These are phyloP conservation scores for Pelvicachromis taeniatus DNA, from an alignment of 2,113 vertebrate species.

Conservation along the genomic window DNA sequence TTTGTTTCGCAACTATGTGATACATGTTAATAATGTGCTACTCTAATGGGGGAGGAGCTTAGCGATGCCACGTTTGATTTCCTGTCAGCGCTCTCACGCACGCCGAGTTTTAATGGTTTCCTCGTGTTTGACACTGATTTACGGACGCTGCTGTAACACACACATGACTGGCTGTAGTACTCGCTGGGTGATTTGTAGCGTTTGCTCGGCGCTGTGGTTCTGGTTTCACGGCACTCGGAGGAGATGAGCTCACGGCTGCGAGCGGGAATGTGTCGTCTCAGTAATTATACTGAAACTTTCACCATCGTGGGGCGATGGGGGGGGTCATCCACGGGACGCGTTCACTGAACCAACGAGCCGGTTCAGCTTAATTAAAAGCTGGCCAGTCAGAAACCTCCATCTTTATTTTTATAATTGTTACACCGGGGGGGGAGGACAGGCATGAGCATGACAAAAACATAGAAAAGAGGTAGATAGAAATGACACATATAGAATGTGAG, in stretches of 20 bases:
- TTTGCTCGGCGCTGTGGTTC: background rate
- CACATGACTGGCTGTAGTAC: background rate
- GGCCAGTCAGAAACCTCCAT: background rate
- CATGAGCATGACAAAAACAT: background rate
- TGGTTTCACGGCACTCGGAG: background rate
- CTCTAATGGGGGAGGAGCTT: background rate
- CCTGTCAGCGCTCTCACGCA: background rate
- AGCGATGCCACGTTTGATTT: background rate
- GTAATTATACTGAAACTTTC: background rate
- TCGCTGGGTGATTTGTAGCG: background rate
- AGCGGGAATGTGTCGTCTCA: background rate
- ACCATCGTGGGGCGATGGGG: background rate
- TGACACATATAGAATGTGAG: too few species aligned
- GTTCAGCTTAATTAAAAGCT: background rate
- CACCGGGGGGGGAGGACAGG: too few species aligned
- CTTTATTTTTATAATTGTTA: too few species aligned
- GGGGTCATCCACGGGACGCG: background rate
- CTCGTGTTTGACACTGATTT: background rate
- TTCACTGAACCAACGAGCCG: background rate
- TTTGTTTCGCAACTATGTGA: too few species aligned
- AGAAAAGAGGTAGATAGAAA: too few species aligned
- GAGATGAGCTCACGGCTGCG: background rate
- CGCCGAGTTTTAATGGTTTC: background rate
- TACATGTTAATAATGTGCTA: too few species aligned
- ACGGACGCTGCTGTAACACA: background rate